A percentile compares a stretch with the other conserved stretches of the same genome.
Conservation (phyloP, 2,113 vertebrate species). For the Mobula hypostoma region DNA sequence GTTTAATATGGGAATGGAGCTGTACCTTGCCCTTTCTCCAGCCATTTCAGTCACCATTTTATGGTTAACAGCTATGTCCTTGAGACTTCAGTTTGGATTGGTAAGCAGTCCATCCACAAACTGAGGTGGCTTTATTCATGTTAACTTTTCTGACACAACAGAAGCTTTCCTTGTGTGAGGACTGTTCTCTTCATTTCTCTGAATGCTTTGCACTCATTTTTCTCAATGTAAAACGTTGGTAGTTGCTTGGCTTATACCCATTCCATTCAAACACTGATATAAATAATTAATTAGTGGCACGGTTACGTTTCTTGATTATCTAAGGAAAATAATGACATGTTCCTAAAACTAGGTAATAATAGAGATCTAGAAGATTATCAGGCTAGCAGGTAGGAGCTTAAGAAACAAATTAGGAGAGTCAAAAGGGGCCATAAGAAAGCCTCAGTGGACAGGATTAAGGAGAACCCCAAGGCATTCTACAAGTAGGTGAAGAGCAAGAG, state of each 20-base stretch:
- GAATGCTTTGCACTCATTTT: background rate
- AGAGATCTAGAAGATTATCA: too few relatives aligned
- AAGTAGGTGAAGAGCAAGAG: too few relatives aligned
- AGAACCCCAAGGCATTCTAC: too few relatives aligned
- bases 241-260: background rate
- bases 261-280: background rate
- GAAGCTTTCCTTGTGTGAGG: background rate
- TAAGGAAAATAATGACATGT: too few relatives aligned
- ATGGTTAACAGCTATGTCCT: conserved; percentile 14
- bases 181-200: background rate
- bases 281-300: background rate
- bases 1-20: too few relatives aligned
- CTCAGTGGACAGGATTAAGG: too few relatives aligned
- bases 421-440: too few relatives aligned
- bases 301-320: background rate
- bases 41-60: background rate
- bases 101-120: background rate
- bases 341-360: too few relatives aligned
- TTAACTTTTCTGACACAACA: background rate
- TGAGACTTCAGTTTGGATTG: background rate
- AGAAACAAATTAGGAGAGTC: too few relatives aligned
- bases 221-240: background rate
- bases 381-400: too few relatives aligned
- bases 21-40: background rate
- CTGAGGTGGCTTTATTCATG: background rate